These are phyloP conservation scores for Eulemur rubriventer DNA, from an alignment of 2,797 vertebrate species.

Conservation along the genomic window DNA sequence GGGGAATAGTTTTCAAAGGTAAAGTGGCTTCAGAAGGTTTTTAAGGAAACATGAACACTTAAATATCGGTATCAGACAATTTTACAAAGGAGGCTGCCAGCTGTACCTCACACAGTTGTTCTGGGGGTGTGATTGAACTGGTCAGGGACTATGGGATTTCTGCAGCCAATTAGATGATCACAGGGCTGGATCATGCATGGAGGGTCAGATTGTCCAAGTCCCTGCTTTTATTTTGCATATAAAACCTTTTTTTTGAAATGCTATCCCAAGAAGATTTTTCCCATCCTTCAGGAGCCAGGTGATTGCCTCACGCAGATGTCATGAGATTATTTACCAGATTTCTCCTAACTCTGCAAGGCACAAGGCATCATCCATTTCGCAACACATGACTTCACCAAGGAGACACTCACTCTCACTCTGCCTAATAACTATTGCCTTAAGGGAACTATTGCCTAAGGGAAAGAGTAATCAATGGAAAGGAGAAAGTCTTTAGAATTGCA, in stretches of 20 bases:
- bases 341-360: background rate
- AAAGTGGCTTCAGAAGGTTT: background rate
- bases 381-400: background rate
- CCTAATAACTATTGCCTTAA: background rate
- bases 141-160: background rate
- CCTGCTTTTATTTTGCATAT: background rate
- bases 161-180: background rate
- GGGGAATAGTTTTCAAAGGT: background rate
- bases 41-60: background rate
- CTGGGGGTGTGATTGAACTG: background rate
- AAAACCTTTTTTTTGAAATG: background rate
- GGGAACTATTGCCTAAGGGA: background rate
- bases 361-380: background rate
- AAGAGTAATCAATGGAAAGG: background rate
- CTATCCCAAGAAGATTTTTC: background rate
- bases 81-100: background rate
- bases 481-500: background rate
- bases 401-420: background rate
- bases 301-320: conserved; percentile 7
- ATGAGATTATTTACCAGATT: background rate
- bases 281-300: background rate
- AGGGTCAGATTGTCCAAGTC: background rate
- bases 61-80: background rate
- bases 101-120: background rate
- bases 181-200: background rate